Evolutionary conservation across 2,888 invertebrate genomes (phyloP).

Genomic region (Drosophila tanythrix): DNA sequence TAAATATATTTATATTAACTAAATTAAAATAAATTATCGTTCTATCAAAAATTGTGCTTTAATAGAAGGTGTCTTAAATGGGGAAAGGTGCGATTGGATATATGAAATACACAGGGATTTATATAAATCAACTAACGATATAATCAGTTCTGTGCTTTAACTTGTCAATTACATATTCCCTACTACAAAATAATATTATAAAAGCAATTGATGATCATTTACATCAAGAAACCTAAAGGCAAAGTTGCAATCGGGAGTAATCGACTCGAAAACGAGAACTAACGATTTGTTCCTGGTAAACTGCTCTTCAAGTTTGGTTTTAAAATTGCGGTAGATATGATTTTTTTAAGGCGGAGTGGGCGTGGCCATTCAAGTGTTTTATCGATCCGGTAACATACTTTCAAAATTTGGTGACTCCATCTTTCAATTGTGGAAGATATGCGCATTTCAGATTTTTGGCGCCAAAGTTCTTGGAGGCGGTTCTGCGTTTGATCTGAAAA

Average conservation of each 20-base stretch:
- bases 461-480: too few species aligned
- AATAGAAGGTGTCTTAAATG: background rate
- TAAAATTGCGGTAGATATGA: too few species aligned
- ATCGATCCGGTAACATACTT: too few species aligned
- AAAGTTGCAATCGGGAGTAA: background rate
- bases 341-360: too few species aligned
- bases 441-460: too few species aligned
- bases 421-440: too few species aligned
- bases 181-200: background rate
- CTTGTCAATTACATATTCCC: background rate
- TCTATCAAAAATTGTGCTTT: conserved; percentile 21
- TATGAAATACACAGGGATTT: background rate
- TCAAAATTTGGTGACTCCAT: too few species aligned
- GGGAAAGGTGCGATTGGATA: background rate
- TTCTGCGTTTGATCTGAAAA: too few species aligned
- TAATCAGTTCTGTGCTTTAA: background rate
- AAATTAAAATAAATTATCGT: conserved; percentile 54
- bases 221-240: background rate
- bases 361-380: too few species aligned
- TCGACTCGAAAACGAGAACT: background rate
- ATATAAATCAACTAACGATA: background rate
- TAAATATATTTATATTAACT: conserved; percentile 14
- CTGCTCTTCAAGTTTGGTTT: background rate
- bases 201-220: background rate
- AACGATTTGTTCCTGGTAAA: background rate